Evolutionary conservation across 1,140 invertebrate genomes (phyloP), one percentile per base, ranked within the genome.

Genomic region (Drosophila ambigua): DNA sequence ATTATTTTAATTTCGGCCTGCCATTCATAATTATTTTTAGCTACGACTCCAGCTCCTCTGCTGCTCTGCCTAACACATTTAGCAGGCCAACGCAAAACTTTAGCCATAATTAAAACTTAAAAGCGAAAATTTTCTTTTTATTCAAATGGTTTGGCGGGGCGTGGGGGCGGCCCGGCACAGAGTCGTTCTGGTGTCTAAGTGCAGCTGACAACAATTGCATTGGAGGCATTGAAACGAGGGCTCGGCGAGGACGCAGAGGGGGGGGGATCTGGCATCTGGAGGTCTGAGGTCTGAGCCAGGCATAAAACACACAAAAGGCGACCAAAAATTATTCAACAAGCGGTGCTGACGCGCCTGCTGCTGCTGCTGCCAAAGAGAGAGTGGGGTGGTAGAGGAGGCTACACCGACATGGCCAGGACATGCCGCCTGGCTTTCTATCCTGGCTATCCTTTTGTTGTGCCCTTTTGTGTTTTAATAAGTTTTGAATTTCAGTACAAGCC

Each of bases 191-290:
- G 77, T 62, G 44, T 64, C 79, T 83, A 83, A 83, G 79, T 83
- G 79, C 79, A 83, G 79, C 79, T 83, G 79, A 83, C 79, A 83
- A 83, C 79, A 83, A 83, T 83, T 83, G 74, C 79, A 77, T 77
- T 68, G 63, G 55, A 46, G 50, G 48, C 28, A 50, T 48, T 68
- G 46, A 41, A 28, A 20, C 20, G 20, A 20, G 20, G 20, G 57
- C 35, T 44, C 26, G 6, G 31, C 28, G 35, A 15, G 23, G 52
- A 63, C 20, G 16, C 62, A 26, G 31, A 11, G 44, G 54, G 16
- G n/a, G 44, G 54, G 26, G 23, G 54, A 5, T 26, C 4, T 26
- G 39, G 45, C 43, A 61, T 13, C n/a, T 50, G 31, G 63, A 48
- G 26, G 15, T 6, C 1, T 28, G 46, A 39, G 63, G 16, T 7